Conservation (phyloP, 1,140 invertebrate genomes). For the Bombus confusus region DNA sequence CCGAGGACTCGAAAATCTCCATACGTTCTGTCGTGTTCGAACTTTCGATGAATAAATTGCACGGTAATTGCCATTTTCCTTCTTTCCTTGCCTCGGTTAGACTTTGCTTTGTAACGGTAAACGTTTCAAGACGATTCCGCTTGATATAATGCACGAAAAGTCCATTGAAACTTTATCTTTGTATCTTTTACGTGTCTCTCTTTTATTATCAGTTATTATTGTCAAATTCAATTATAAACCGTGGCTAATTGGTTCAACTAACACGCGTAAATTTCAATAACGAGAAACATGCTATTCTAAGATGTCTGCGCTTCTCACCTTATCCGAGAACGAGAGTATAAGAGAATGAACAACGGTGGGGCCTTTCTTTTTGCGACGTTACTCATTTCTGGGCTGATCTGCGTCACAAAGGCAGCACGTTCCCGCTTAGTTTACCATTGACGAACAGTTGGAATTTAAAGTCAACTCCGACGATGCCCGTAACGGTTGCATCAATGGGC, state of each 20-base stretch:
- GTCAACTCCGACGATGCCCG: constrained; percentile 36
- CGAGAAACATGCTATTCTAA: too few relatives aligned
- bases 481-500: constrained; percentile 55
- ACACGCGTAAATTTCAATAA: not conserved
- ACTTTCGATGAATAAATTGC: not conserved
- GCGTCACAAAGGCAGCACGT: constrained; percentile 52
- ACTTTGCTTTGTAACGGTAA: not conserved
- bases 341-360: constrained; percentile 22
- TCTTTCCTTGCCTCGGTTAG: not conserved
- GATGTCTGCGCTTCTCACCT: too few relatives aligned
- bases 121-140: not conserved
- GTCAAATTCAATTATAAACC: not conserved
- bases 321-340: too few relatives aligned
- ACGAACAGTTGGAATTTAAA: constrained; percentile 55
- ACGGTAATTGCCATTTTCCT: not conserved
- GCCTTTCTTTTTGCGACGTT: constrained; percentile 46
- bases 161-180: too few relatives aligned
- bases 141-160: not conserved
- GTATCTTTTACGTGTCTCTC: too few relatives aligned
- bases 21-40: not conserved
- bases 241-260: too few relatives aligned
- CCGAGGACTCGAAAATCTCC: not conserved
- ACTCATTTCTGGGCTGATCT: constrained; percentile 50
- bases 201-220: not conserved
- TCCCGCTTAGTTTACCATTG: constrained; percentile 37